phyloP scores from a whole-genome alignment of 1,140 invertebrate genomes.

The Lasioglossum baleicum region DNA sequence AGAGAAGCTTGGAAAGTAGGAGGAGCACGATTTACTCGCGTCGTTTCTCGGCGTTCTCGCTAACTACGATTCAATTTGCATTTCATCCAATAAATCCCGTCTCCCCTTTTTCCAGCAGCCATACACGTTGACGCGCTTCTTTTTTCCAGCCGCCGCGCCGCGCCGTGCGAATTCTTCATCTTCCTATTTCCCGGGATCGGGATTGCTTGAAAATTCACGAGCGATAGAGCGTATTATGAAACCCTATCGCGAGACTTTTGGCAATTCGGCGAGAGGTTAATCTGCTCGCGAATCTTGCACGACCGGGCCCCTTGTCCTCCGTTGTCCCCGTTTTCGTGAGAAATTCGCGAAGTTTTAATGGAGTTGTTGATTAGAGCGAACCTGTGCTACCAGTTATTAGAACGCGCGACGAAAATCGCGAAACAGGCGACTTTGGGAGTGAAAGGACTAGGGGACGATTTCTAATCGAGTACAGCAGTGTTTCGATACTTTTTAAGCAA shows the following conservation, averaged over 20 bases:
- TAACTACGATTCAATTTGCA: constrained; percentile 68
- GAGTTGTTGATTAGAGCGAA: constrained; percentile 1
- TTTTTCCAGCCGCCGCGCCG: no score
- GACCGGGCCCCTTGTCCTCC: neutral
- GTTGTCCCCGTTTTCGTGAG: neutral
- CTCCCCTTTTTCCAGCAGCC: constrained; percentile 7
- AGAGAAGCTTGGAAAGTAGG: neutral
- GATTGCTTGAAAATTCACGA: neutral
- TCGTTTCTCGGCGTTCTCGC: constrained; percentile 46
- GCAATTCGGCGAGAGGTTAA: neutral
- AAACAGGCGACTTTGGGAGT: neutral
- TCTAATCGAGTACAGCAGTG: neutral
- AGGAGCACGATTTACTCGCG: constrained; percentile 51
- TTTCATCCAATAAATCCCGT: constrained; percentile 61
- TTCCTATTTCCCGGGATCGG: neutral
- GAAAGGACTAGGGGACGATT: no score
- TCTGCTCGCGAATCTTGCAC: neutral
- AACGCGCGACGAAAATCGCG: neutral
- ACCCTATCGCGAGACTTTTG: no score
- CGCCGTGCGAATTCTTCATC: constrained; percentile 34
- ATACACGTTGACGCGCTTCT: constrained; percentile 31
- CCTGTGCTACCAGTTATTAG: neutral
- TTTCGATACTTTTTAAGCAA: no score
- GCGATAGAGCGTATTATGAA: neutral
- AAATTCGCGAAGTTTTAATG: constrained; percentile 12